Percentiles rank a stretch among this genome's conserved stretches.
Evolutionary conservation across 2,888 invertebrate genomes (phyloP).

Genomic region (Ephialtes manifestator): DNA sequence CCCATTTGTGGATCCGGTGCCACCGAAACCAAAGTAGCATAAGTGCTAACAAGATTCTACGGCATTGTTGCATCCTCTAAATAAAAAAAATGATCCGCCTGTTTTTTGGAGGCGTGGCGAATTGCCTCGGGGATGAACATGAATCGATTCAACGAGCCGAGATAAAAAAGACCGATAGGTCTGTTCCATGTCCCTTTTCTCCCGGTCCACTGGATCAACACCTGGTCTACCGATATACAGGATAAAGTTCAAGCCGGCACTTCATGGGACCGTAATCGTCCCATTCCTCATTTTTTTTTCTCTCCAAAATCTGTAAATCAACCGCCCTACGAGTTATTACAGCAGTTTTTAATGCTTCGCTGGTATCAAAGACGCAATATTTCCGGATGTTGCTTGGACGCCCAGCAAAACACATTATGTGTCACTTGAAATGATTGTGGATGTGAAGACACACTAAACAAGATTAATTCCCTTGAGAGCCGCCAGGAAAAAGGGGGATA

Average conservation of each 20-base stretch:
- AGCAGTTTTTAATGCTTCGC: background rate
- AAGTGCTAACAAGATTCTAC: slow-evolving; percentile 34
- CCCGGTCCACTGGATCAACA: slow-evolving; percentile 61
- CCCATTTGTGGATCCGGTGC: background rate
- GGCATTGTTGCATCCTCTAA: slow-evolving; percentile 29
- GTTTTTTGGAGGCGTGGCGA: slow-evolving; percentile 67
- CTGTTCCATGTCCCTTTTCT: slow-evolving; percentile 32
- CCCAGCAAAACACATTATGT: background rate
- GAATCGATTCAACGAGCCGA: slow-evolving; percentile 67
- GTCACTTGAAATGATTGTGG: background rate
- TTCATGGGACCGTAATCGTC: background rate
- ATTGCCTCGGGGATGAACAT: slow-evolving; percentile 64
- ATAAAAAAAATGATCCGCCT: slow-evolving; percentile 47
- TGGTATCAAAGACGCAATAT: background rate
- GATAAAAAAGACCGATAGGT: slow-evolving; percentile 34
- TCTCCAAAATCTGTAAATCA: background rate
- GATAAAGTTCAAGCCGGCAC: background rate
- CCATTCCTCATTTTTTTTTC: background rate
- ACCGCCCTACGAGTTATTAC: background rate
- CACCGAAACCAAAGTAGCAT: background rate
- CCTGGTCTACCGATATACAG: slow-evolving; percentile 45
- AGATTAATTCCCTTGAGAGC: background rate
- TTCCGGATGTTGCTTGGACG: background rate
- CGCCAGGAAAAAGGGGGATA: background rate
- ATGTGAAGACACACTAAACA: background rate